phyloP scores from a whole-genome alignment of 2,888 invertebrate genomes.

The Magallana nippona region DNA sequence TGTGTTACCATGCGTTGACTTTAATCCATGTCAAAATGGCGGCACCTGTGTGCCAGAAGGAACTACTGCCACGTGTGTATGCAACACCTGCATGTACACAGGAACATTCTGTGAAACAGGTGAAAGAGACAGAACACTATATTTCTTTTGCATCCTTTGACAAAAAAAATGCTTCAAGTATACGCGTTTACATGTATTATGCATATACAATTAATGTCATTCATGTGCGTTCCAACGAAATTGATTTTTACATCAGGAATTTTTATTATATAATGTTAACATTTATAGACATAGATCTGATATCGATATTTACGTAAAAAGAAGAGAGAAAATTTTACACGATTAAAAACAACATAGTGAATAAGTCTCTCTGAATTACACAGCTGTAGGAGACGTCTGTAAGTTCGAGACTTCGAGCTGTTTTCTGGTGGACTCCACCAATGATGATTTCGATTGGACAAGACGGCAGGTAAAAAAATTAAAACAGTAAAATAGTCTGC shows the following conservation, averaged over 20 bases:
- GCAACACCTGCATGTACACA: background rate
- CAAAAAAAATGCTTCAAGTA: too few relatives aligned
- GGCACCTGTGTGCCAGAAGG: background rate
- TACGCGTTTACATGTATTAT: too few relatives aligned
- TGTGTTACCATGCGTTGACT: background rate
- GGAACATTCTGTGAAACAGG: constrained; percentile 1
- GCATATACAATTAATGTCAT: too few relatives aligned
- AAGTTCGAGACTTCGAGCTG: background rate
- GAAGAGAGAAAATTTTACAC: too few relatives aligned
- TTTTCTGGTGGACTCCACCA: background rate
- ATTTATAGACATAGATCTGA: too few relatives aligned
- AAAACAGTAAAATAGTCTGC: too few relatives aligned
- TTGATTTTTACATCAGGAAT: background rate
- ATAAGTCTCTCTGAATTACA: too few relatives aligned
- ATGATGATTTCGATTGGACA: constrained; percentile 1
- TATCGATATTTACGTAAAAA: too few relatives aligned
- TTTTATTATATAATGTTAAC: background rate
- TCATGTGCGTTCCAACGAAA: background rate
- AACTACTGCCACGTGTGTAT: background rate
- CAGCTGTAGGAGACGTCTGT: background rate
- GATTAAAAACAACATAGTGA: too few relatives aligned
- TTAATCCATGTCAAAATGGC: background rate
- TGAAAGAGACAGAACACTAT: background rate
- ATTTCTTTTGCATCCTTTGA: background rate
- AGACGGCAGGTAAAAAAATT: background rate